Evolutionary conservation across 2,113 vertebrate genomes (phyloP), one percentile per base, ranked within the genome.

Genomic region (Pampusana beccarii): DNA sequence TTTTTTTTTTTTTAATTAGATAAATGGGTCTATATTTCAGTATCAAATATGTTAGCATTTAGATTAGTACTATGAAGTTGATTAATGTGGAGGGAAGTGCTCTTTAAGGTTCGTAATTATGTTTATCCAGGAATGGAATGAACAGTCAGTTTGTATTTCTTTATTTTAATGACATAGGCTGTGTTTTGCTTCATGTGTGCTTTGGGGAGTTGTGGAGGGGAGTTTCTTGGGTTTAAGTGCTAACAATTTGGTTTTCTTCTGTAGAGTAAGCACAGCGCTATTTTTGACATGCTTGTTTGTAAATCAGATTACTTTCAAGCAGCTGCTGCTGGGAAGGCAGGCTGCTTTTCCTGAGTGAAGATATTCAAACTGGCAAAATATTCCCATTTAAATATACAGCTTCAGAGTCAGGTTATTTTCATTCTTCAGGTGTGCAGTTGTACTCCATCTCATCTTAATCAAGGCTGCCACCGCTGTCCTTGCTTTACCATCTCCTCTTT

Each of bases 381-480:
- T 15, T 42, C n/a, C 28, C 33, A 26, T 75, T 48, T 25, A 25
- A 60, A 42, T 19, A 15, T 25, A 34, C 1, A 7, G 16, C 56
- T 86, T 83, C 24, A 42, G 31, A 74, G 50, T 36, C 8, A 5
- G 14, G 56, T 73, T 71, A 5, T 80, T 90, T 54, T 70, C 40
- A 10, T 61, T 74, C 31, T 74, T 50, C 1, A 57, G 13, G 33
- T 88, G 54, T 2, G 2, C 16, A 34, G 48, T 61, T 16, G 1
- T 60, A 19, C 25, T 60, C 34, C 31, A 10, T 64, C 82, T 67
- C 50, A 6, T 56, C 16, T 54, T 82, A 31, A 23, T 23, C 1
- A 2, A 69, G 21, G 12, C 50, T 75, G 74, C 46, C 29, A 4
- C 34, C 0, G 0, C 51, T 64, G 28, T 29, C 3, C 21, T 67